These are phyloP conservation scores for Champsocephalus esox DNA, from an alignment of 2,797 vertebrate genomes.

Conservation along the genomic window DNA sequence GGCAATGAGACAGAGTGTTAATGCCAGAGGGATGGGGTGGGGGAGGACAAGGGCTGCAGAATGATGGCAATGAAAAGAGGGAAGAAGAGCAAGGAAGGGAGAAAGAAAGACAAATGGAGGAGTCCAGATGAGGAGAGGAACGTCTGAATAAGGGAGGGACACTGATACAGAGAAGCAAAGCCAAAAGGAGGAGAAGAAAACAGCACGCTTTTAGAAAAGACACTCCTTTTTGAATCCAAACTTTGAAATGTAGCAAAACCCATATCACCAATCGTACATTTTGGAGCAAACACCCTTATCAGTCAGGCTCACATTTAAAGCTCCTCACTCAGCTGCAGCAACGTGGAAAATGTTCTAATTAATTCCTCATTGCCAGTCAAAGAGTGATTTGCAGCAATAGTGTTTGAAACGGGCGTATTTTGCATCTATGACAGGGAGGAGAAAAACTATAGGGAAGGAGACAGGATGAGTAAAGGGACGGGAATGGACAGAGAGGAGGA, in stretches of 20 bases:
- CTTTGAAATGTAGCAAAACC: slow-evolving; percentile 12
- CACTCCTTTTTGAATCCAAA: slow-evolving; percentile 9
- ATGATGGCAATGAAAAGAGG: slow-evolving; percentile 59
- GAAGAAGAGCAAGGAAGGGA: slow-evolving; percentile 32
- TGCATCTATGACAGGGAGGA: slow-evolving; percentile 25
- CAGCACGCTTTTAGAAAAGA: background rate
- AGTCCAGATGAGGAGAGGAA: slow-evolving; percentile 8
- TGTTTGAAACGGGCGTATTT: slow-evolving; percentile 17
- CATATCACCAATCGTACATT: background rate
- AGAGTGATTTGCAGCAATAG: slow-evolving; percentile 9
- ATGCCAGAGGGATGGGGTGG: slow-evolving; percentile 57
- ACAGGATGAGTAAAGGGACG: slow-evolving; percentile 19
- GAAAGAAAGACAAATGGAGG: slow-evolving; percentile 20
- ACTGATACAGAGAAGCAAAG: slow-evolving; percentile 12
- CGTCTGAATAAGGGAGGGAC: slow-evolving; percentile 6
- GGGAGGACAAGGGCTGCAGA: slow-evolving; percentile 56
- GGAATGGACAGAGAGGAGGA: slow-evolving; percentile 25
- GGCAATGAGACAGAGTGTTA: slow-evolving; percentile 73
- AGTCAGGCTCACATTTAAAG: slow-evolving; percentile 23
- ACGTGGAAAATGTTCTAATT: slow-evolving; percentile 21
- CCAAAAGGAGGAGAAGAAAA: slow-evolving; percentile 10
- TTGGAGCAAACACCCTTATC: background rate
- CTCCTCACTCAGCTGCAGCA: slow-evolving; percentile 14
- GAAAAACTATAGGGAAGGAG: slow-evolving; percentile 33
- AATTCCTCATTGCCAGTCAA: slow-evolving; percentile 11